These are phyloP conservation scores for Isichthys henryi DNA, from an alignment of 2,113 vertebrate species.

Conservation along the genomic window DNA sequence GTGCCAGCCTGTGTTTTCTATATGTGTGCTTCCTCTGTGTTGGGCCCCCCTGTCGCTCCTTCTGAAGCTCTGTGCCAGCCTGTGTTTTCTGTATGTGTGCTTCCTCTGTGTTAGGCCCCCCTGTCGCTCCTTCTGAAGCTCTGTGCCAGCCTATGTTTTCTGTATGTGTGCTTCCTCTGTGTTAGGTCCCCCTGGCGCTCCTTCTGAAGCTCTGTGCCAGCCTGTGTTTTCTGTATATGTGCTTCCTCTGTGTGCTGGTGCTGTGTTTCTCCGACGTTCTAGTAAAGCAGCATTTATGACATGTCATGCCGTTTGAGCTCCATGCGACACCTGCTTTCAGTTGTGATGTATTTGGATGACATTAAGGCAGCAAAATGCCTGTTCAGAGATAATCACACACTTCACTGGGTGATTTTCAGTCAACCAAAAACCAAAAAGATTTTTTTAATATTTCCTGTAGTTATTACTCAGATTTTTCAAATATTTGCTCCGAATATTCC, in stretches of 20 bases:
- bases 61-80: neutral
- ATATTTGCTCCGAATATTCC: constrained; percentile 21
- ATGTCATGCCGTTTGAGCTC: neutral
- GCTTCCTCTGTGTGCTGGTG: neutral
- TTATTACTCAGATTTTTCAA: constrained; percentile 42
- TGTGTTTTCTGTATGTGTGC: neutral
- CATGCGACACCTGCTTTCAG: neutral
- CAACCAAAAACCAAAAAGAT: constrained; percentile 30
- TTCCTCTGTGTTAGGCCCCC: neutral
- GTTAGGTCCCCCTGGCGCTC: too few species aligned
- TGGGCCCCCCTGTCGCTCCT: too few species aligned
- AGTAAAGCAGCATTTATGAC: neutral
- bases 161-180: neutral
- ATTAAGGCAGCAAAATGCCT: neutral
- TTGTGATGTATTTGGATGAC: neutral
- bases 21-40: too few species aligned
- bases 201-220: too few species aligned
- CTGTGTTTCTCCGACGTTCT: neutral
- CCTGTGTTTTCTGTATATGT: too few species aligned
- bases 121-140: neutral
- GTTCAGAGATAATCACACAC: neutral
- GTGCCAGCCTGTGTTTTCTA: too few species aligned
- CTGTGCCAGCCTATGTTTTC: neutral
- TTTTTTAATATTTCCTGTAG: constrained; percentile 37
- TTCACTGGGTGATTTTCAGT: neutral